These are phyloP conservation scores for Rotaria magnacalcarata DNA, from an alignment of 2,888 invertebrate species.

Conservation along the genomic window DNA sequence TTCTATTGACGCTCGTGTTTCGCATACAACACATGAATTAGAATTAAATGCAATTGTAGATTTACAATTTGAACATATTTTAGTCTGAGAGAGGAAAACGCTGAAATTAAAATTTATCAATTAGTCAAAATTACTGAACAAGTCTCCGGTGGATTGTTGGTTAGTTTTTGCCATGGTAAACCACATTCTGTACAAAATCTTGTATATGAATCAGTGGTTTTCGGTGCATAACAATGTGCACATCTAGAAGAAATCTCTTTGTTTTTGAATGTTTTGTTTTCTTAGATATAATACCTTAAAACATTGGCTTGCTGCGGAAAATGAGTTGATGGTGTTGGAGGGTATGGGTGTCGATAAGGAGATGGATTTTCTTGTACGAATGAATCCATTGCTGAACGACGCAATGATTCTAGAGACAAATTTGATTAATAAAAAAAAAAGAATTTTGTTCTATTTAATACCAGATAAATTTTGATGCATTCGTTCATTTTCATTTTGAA, in stretches of 20 bases:
- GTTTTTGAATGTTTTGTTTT: neutral
- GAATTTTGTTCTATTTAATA: neutral
- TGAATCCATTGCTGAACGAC: neutral
- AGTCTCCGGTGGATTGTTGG: constrained; percentile 52
- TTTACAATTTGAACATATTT: constrained; percentile 54
- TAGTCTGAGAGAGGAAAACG: neutral
- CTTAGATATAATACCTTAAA: constrained; percentile 52
- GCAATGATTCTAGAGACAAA: neutral
- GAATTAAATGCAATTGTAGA: constrained; percentile 57
- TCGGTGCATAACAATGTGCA: constrained; percentile 55
- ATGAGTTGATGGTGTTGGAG: constrained; percentile 53
- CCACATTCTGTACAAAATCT: constrained; percentile 57
- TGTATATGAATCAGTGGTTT: constrained; percentile 55
- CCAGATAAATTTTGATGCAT: neutral
- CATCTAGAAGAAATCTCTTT: constrained; percentile 50
- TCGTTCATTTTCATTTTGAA: neutral
- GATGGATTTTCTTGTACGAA: neutral
- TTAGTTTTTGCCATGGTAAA: constrained; percentile 52
- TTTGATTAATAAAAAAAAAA: neutral
- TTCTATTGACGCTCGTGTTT: constrained; percentile 55
- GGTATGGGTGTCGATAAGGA: constrained; percentile 49
- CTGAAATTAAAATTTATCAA: too few relatives aligned
- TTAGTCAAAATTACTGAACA: constrained; percentile 51
- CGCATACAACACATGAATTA: constrained; percentile 56
- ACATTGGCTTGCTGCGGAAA: constrained; percentile 57